These are phyloP conservation scores for Cardiocondyla obscurior DNA, from an alignment of 1,140 invertebrate genomes.

Conservation along the genomic window DNA sequence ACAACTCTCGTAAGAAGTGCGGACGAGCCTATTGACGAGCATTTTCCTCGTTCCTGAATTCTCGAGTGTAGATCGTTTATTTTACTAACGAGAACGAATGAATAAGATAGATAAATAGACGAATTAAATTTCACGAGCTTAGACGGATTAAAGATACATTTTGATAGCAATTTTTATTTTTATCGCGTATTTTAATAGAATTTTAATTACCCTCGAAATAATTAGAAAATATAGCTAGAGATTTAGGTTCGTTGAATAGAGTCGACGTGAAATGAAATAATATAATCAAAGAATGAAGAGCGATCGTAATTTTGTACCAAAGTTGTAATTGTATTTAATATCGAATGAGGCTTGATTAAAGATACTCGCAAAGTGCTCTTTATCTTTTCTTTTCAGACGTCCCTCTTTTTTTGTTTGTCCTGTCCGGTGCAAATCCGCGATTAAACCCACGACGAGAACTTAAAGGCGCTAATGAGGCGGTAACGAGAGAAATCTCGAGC, in stretches of 20 bases:
- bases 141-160: not conserved
- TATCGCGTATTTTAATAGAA: not conserved
- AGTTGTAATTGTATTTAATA: not conserved
- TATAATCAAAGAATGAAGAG: not conserved
- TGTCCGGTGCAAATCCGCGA: constrained; percentile 27
- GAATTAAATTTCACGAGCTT: not conserved
- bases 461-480: constrained; percentile 48
- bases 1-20: not conserved
- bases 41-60: not conserved
- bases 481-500: constrained; percentile 43
- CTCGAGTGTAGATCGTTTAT: not conserved
- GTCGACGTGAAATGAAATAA: not conserved
- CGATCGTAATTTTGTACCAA: not conserved
- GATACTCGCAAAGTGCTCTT: not conserved
- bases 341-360: not conserved
- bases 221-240: not conserved
- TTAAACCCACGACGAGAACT: constrained; percentile 28
- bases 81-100: not conserved
- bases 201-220: not conserved
- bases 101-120: not conserved
- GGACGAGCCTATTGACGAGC: not conserved
- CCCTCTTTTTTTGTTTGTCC: not conserved
- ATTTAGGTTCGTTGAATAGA: not conserved
- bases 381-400: not conserved
- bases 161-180: not conserved